These are phyloP conservation scores for Myotis planiceps DNA, from an alignment of 2,797 vertebrate genomes.

Conservation along the genomic window DNA sequence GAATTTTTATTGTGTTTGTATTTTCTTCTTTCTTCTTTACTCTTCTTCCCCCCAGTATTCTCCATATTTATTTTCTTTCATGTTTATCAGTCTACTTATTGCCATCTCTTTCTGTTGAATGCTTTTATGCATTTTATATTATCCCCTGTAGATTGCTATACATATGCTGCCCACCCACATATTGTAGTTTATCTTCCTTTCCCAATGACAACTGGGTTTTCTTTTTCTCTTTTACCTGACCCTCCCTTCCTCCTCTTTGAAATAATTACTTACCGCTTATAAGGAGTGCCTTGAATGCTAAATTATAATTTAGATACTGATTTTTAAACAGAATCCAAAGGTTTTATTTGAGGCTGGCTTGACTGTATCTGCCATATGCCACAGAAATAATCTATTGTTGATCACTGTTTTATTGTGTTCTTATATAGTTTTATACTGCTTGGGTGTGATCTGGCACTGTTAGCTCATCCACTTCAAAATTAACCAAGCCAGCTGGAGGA, in stretches of 20 bases:
- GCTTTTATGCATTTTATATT: neutral
- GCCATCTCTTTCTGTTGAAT: neutral
- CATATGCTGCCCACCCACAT: neutral
- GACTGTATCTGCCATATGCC: constrained; percentile 66
- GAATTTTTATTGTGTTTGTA: neutral
- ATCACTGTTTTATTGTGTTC: constrained; percentile 65
- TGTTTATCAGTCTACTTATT: neutral
- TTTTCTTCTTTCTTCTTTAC: neutral
- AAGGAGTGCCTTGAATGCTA: neutral
- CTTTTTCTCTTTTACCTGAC: constrained; percentile 20
- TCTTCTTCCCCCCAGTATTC: neutral
- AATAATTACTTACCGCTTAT: neutral
- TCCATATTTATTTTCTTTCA: neutral
- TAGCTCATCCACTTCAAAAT: constrained; percentile 67
- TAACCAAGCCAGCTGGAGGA: constrained; percentile 73
- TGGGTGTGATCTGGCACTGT: constrained; percentile 74
- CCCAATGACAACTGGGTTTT: neutral
- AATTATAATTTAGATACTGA: constrained; percentile 23
- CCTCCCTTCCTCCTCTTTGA: neutral
- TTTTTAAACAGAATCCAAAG: constrained; percentile 65
- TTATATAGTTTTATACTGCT: constrained; percentile 48
- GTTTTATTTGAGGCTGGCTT: constrained; percentile 22
- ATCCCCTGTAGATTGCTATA: neutral
- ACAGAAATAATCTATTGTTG: constrained; percentile 71
- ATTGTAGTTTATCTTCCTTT: constrained; percentile 16